A percentile compares a stretch with the other conserved stretches of the same genome.
These are phyloP conservation scores for Strigops habroptila DNA, from an alignment of 2,113 vertebrate genomes.

Conservation along the genomic window DNA sequence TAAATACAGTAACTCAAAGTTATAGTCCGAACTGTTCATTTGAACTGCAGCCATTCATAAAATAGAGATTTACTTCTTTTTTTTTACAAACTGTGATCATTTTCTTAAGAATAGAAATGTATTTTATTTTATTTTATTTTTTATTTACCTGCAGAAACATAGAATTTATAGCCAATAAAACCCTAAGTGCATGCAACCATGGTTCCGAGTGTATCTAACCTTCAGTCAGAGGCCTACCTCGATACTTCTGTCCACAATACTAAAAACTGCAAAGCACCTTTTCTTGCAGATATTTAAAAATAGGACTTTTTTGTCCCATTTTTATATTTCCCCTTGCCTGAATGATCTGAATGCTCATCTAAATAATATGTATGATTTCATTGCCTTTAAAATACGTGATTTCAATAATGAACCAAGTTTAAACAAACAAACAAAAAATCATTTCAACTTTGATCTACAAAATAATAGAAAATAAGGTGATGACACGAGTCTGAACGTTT, in stretches of 20 bases:
- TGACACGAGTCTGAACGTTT: not conserved
- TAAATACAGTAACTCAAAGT: not conserved
- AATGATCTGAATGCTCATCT: not conserved
- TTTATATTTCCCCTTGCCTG: not conserved
- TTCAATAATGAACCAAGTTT: not conserved
- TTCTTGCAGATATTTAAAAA: not conserved
- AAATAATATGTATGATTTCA: not conserved
- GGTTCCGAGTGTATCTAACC: not conserved
- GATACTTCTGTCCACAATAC: not conserved
- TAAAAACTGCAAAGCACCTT: not conserved
- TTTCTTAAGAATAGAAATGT: not conserved
- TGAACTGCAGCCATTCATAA: not conserved
- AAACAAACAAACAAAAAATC: not conserved
- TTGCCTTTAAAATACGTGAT: not conserved
- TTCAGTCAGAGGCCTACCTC: not conserved
- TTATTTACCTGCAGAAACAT: not conserved
- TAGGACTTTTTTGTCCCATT: not conserved
- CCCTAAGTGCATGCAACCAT: accelerated
- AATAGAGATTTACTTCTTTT: not conserved
- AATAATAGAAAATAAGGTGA: not conserved
- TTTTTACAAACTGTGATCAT: not conserved
- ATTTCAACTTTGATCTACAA: not conserved
- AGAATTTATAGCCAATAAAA: not conserved
- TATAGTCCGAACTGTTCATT: not conserved
- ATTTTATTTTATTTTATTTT: not conserved